Percentiles rank a stretch among this genome's conserved stretches.
Conservation (phyloP, 2,888 invertebrate species). For the Rhopalosiphum nymphaeae region DNA sequence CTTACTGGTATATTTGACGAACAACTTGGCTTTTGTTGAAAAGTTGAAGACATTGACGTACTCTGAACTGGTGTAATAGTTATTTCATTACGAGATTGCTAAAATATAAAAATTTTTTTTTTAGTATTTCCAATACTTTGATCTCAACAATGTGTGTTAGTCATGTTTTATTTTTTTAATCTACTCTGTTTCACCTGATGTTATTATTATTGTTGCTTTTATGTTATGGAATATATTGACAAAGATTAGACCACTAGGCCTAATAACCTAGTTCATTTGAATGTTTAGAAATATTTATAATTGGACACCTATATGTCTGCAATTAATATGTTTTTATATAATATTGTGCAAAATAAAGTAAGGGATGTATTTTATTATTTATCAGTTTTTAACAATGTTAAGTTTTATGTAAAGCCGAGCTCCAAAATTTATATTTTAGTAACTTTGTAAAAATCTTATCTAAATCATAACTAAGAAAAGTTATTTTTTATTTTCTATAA, state of each 20-base stretch:
- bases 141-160: no score
- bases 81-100: slow-evolving; percentile 75
- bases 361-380: neutral
- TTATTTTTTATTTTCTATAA: neutral
- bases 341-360: neutral
- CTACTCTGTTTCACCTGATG: no score
- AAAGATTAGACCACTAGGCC: neutral
- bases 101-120: slow-evolving; percentile 66
- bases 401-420: neutral
- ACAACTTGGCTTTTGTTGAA: slow-evolving; percentile 48
- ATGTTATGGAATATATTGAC: neutral
- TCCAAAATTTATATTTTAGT: neutral
- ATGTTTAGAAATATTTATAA: neutral
- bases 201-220: no score
- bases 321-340: neutral
- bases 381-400: neutral
- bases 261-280: neutral
- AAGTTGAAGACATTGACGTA: slow-evolving; percentile 53
- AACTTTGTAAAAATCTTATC: neutral
- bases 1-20: slow-evolving; percentile 48
- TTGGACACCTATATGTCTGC: neutral
- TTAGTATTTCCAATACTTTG: no score
- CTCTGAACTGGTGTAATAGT: slow-evolving; percentile 74
- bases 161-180: neutral
- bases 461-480: neutral